Percentiles rank a stretch among this genome's conserved stretches.
Conservation (phyloP, 2,797 vertebrate genomes). For the Leontopithecus rosalia region DNA sequence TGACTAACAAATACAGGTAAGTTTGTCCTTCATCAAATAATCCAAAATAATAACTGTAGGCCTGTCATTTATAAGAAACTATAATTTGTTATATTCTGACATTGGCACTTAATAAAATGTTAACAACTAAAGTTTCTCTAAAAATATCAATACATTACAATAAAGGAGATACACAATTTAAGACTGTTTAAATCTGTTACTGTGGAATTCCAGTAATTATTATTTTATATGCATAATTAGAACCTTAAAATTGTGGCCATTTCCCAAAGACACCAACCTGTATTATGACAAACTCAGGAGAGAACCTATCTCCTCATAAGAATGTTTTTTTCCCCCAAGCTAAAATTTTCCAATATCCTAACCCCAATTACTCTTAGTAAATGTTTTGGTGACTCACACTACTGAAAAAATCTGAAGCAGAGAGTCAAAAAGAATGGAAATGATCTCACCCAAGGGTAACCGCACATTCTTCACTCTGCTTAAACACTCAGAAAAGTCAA, state of each 20-base stretch:
- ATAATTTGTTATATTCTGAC: slow-evolving; percentile 65
- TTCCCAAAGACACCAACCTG: slow-evolving; percentile 77
- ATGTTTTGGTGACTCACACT: slow-evolving; percentile 53
- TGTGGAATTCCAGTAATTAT: slow-evolving; percentile 85
- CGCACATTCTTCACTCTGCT: slow-evolving; percentile 78
- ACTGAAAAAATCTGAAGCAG: slow-evolving; percentile 64
- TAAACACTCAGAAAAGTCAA: slow-evolving; percentile 75
- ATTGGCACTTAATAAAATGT: slow-evolving; percentile 76
- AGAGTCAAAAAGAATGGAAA: slow-evolving; percentile 73
- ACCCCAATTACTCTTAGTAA: slow-evolving; percentile 49
- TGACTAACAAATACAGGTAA: slow-evolving; percentile 55
- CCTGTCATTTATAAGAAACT: slow-evolving; percentile 66
- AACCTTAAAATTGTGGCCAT: slow-evolving; percentile 84
- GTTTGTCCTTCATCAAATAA: slow-evolving; percentile 71
- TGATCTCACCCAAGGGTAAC: slow-evolving; percentile 64
- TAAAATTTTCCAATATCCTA: slow-evolving; percentile 64
- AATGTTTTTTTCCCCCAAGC: slow-evolving; percentile 42
- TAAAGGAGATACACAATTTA: slow-evolving; percentile 71
- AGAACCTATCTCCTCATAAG: slow-evolving; percentile 65
- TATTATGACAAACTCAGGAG: slow-evolving; percentile 77
- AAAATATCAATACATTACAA: slow-evolving; percentile 67
- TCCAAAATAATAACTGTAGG: slow-evolving; percentile 58
- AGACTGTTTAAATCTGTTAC: slow-evolving; percentile 79
- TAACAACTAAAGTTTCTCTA: slow-evolving; percentile 72
- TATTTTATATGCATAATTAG: slow-evolving; percentile 86